Evolutionary conservation across 2,797 vertebrate species (phyloP), one percentile per base, ranked within the genome.

Genomic region (Acrocephalus scirpaceus): DNA sequence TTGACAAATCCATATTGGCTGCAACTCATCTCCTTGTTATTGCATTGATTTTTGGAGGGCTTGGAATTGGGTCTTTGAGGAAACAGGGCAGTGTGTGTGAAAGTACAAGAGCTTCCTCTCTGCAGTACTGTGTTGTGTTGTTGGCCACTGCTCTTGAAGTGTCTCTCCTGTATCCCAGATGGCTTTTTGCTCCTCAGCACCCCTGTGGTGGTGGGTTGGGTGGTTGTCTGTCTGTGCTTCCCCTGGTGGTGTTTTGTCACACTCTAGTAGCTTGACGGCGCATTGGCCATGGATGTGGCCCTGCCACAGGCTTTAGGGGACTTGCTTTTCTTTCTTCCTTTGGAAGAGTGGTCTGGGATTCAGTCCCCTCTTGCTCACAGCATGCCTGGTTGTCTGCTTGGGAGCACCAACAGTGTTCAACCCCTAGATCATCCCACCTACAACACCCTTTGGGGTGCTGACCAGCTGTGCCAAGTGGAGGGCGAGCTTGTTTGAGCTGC

Each of bases 21-120:
- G 92, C 90, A 96, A 94, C 86, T 95, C 92, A 93, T 92, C 94
- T 95, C 74, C 95, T 95, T 93, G 95, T 96, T 96, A 91, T 65
- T 78, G 26, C 86, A 94, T 94, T 89, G 95, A 93, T 96, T 95
- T 95, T 79, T 82, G 25, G 57, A 93, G 67, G 54, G 61, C 72
- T 89, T 79, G 86, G 93, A 92, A 74, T 83, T 89, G 61, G 81
- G 61, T 82, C 69, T 78, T 79, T 2, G 5, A 62, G 71, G 45
- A 91, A 79, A 17, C 25, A 30, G 69, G 47, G 92, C 83, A 67
- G 44, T 3, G 56, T 0, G 1, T 45, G 34, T 45, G 61, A 85
- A 60, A 32, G 60, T 56, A 58, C 12, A 9, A 11, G 58, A 62
- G 73, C 60, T 84, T 84, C 83, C 44, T 60, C 8, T 48, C 73